These are phyloP conservation scores for Siphamia tubifer DNA, from an alignment of 2,113 vertebrate species.

Conservation along the genomic window DNA sequence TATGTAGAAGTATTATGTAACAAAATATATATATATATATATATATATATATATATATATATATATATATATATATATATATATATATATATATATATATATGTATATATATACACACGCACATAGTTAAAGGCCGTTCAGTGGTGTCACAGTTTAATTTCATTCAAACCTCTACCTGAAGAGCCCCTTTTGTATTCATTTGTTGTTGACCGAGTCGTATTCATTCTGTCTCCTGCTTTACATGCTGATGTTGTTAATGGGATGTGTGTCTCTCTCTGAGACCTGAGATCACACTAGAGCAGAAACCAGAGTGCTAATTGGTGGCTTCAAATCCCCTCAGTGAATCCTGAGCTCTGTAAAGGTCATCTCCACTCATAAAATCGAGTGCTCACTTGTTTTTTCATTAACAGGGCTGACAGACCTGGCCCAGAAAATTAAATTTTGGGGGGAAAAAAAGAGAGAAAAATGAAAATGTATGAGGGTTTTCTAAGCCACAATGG, in stretches of 20 bases:
- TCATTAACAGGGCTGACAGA: conserved; percentile 52
- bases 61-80: too few relatives aligned
- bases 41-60: too few relatives aligned
- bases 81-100: too few relatives aligned
- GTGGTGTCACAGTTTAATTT: not conserved
- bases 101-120: too few relatives aligned
- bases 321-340: conserved; percentile 66
- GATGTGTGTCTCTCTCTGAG: conserved; percentile 15
- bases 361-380: conserved; percentile 69
- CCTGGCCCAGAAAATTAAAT: conserved; percentile 53
- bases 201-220: conserved; percentile 6
- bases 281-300: conserved; percentile 34
- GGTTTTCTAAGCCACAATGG: conserved; percentile 8
- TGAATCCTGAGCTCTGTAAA: conserved; percentile 58
- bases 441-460: too few relatives aligned
- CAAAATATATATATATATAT: too few relatives aligned
- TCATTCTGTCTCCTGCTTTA: conserved; percentile 1
- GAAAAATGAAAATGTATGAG: not conserved
- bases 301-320: conserved; percentile 60
- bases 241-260: conserved; percentile 53
- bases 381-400: conserved; percentile 59
- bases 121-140: too few relatives aligned
- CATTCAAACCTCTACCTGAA: not conserved
- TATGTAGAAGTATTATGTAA: too few relatives aligned
- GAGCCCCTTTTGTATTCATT: conserved; percentile 22